Evolutionary conservation across 1,140 invertebrate genomes (phyloP), one percentile per base, ranked within the genome.

Genomic region (Dinoponera quadriceps): DNA sequence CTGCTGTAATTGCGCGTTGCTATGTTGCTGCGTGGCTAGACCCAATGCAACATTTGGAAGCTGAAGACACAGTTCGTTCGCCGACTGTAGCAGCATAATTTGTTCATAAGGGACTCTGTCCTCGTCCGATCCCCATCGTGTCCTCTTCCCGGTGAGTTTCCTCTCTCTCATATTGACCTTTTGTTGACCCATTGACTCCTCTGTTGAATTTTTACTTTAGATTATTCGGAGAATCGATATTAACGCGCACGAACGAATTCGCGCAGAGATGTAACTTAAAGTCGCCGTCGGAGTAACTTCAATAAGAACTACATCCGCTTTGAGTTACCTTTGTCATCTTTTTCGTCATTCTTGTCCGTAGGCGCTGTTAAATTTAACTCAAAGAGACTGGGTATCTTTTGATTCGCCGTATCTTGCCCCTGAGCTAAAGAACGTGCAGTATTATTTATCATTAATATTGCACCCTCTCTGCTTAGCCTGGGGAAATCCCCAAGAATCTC

Each of bases 401-500:
- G 90, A 88, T 90, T 91, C 16, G 83, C 73, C 4, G 48, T 74
- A 62, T 94, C 93, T 22, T 89, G 90, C 16, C 92, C 91, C 86
- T 96, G 95, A 55, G 95, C 94, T 75, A 97, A 91, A 91, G 95
- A 95, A 87, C 95, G 95, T 89, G 97, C 96, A 5, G 96, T 96
- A 22, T 95, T 95, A 87, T 96, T 96, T 86, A 97, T 96, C 95
- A 97, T 96, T 82, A 95, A 94, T 65, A 96, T 91, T 0, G 97
- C 97, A 84, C 96, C 95, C 88, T 98, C 96, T 85, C 97, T 95
- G 90, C 96, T 96, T 84, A 98, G 93, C 83, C 98, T 94, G 59
- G 97, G 97, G 89, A 98, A 98, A 91, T 98, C 97, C 7, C 97
- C 97, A 20, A 98, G 95, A 88, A 98, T 98, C 93, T 98, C 98